Percentiles rank a stretch among this genome's conserved stretches.
These are phyloP conservation scores for Drosophila tripunctata DNA, from an alignment of 2,888 invertebrate species.

Conservation along the genomic window DNA sequence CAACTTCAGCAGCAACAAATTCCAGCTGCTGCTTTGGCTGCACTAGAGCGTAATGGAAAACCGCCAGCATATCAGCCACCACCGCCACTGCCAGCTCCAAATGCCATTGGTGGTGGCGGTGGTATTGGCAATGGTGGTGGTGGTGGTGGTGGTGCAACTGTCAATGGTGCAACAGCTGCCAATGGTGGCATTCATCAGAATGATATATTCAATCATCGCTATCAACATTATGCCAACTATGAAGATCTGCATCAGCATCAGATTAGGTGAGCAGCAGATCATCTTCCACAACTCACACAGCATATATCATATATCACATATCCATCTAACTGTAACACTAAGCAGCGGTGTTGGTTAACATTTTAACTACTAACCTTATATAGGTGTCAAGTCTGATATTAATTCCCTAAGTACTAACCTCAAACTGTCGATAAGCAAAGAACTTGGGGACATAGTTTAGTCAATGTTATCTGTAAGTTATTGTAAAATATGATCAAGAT, in stretches of 20 bases:
- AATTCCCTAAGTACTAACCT: background rate
- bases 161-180: background rate
- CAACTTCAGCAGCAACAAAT: slow-evolving; percentile 81
- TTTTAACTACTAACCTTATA: slow-evolving; percentile 13
- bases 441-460: too few species aligned
- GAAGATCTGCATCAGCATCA: slow-evolving; percentile 94
- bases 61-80: slow-evolving; percentile 84
- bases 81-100: slow-evolving; percentile 81
- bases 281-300: slow-evolving; percentile 3
- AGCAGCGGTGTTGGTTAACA: slow-evolving; percentile 34
- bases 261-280: slow-evolving; percentile 88
- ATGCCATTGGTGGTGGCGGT: slow-evolving; percentile 63
- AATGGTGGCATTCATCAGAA: slow-evolving; percentile 82
- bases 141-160: slow-evolving; percentile 30
- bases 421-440: background rate
- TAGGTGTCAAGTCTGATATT: background rate
- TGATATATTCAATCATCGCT: slow-evolving; percentile 84
- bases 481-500: too few species aligned
- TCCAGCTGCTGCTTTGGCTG: slow-evolving; percentile 80
- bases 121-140: background rate
- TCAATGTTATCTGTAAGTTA: too few species aligned
- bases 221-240: slow-evolving; percentile 92
- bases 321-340: background rate
- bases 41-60: slow-evolving; percentile 80
- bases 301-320: background rate